Conservation (phyloP, 2,113 vertebrate species). For the Lates calcarifer region DNA sequence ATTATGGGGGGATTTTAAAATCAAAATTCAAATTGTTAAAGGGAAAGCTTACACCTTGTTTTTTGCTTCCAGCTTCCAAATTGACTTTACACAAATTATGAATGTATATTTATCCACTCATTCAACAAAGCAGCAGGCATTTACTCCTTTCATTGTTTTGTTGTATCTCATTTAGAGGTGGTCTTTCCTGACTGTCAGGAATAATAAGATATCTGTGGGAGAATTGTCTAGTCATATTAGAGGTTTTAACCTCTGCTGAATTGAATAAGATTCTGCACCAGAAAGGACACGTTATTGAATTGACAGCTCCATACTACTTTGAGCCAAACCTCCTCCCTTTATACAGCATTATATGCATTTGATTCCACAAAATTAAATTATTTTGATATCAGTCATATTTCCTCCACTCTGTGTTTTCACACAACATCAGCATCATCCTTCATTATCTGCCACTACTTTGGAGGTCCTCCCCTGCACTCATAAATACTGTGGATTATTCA, state of each 20-base stretch:
- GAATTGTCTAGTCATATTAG: slow-evolving; percentile 61
- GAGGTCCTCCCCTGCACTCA: slow-evolving; percentile 48
- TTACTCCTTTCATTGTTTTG: slow-evolving; percentile 38
- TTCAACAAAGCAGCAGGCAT: background rate
- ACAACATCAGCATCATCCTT: slow-evolving; percentile 72
- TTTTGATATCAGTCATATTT: slow-evolving; percentile 54
- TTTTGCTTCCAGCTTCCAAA: background rate
- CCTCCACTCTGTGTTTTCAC: slow-evolving; percentile 60
- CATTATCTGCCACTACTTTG: slow-evolving; percentile 58
- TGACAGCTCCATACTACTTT: slow-evolving; percentile 51
- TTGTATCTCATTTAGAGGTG: slow-evolving; percentile 25
- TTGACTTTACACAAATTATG: background rate
- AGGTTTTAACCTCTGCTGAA: slow-evolving; percentile 63
- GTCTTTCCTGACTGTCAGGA: slow-evolving; percentile 42
- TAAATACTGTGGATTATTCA: slow-evolving; percentile 72
- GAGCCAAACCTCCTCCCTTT: slow-evolving; percentile 48
- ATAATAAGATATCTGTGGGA: slow-evolving; percentile 43
- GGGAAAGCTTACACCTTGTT: background rate
- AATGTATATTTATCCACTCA: background rate
- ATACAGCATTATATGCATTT: slow-evolving; percentile 60
- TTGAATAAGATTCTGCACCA: slow-evolving; percentile 50
- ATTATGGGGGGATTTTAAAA: no score
- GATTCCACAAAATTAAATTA: slow-evolving; percentile 64
- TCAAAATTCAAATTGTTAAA: background rate
- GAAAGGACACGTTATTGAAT: slow-evolving; percentile 59